Evolutionary conservation across 2,797 vertebrate species (phyloP).

Genomic region (Okamejei kenojei): DNA sequence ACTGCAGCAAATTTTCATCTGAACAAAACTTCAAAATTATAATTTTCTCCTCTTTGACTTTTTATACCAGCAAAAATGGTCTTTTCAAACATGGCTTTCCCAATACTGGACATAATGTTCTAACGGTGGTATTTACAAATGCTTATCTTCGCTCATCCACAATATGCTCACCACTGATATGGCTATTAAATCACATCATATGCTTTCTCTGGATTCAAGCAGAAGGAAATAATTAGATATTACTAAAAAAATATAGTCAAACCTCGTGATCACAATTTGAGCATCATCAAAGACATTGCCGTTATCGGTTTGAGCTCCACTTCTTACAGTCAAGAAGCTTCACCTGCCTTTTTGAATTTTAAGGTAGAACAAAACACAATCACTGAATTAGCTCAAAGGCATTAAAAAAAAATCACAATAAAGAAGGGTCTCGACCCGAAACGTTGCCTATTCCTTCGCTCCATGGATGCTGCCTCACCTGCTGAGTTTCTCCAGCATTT

Average conservation of each 20-base stretch:
- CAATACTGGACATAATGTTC: neutral
- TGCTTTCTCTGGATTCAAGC: neutral
- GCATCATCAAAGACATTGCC: neutral
- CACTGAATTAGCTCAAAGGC: neutral
- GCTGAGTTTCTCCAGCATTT: no score
- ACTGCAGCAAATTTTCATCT: neutral
- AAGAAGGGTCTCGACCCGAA: no score
- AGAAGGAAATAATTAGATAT: neutral
- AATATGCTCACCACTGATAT: neutral
- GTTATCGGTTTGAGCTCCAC: neutral
- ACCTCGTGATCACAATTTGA: neutral
- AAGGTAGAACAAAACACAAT: no score
- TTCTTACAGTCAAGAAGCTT: neutral
- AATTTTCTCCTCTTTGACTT: neutral
- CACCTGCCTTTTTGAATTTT: neutral
- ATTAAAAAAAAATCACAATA: neutral
- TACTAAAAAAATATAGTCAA: neutral
- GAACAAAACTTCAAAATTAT: neutral
- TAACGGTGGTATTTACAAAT: neutral
- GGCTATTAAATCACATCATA: neutral
- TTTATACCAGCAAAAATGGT: neutral
- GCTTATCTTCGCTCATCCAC: neutral
- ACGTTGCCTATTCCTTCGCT: no score
- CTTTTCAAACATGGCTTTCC: neutral
- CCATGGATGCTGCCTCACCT: no score